Conservation (phyloP, 2,797 vertebrate genomes). For the Gallirallus australis region DNA sequence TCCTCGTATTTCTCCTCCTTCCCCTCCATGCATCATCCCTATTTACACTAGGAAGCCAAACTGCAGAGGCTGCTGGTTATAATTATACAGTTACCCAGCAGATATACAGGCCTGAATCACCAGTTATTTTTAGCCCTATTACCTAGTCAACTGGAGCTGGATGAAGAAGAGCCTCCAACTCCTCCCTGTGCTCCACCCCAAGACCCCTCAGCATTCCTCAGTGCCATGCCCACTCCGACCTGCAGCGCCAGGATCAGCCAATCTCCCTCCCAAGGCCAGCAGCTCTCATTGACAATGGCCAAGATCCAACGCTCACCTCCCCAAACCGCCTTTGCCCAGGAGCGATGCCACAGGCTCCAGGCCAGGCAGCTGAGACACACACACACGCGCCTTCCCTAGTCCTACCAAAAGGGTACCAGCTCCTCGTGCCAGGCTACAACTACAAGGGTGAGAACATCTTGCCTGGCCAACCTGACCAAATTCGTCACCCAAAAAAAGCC, state of each 20-base stretch:
- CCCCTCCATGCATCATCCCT: conserved; percentile 48
- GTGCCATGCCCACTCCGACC: background rate
- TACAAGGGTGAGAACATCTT: background rate
- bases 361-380: background rate
- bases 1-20: conserved; percentile 48
- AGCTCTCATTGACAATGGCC: background rate
- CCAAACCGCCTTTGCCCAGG: background rate
- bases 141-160: conserved; percentile 72
- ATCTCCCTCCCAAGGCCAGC: background rate
- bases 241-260: background rate
- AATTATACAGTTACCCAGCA: conserved; percentile 72
- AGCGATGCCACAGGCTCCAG: background rate
- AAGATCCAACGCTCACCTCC: background rate
- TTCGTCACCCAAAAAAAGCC: background rate
- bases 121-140: conserved; percentile 76
- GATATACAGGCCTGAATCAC: conserved; percentile 74
- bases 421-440: background rate
- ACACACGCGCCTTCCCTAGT: background rate
- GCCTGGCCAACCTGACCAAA: background rate
- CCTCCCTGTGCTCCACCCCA: background rate
- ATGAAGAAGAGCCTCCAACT: conserved; percentile 65
- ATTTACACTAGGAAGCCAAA: conserved; percentile 63
- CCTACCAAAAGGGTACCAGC: background rate
- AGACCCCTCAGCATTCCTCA: background rate
- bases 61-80: conserved; percentile 68